phyloP scores from a whole-genome alignment of 2,797 vertebrate genomes.

The Propithecus perrieri region DNA sequence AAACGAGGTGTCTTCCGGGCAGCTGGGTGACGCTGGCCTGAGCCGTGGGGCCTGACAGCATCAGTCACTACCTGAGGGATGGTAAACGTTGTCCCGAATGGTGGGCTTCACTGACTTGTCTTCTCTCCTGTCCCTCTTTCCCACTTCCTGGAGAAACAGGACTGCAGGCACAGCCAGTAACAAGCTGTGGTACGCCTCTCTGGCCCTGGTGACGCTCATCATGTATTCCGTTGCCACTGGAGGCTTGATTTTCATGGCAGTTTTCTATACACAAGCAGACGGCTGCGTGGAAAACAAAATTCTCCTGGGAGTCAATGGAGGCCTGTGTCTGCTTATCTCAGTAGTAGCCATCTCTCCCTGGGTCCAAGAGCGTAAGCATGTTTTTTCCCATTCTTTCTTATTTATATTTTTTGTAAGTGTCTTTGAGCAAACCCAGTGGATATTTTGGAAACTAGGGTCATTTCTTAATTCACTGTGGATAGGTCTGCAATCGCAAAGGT shows the following conservation, averaged over 20 bases:
- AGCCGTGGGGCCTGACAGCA: neutral
- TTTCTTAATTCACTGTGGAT: neutral
- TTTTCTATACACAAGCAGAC: slow-evolving; percentile 92
- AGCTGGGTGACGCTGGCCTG: accelerated
- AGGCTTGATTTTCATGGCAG: slow-evolving; percentile 91
- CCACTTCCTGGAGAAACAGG: slow-evolving; percentile 84
- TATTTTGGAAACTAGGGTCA: neutral
- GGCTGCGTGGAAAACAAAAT: slow-evolving; percentile 95
- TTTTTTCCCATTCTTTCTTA: neutral
- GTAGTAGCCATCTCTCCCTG: slow-evolving; percentile 94
- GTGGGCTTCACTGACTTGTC: neutral
- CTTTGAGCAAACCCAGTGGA: neutral
- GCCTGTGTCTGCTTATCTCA: slow-evolving; percentile 94
- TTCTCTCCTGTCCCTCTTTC: neutral
- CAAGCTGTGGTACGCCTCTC: slow-evolving; percentile 93
- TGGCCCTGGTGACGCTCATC: slow-evolving; percentile 92
- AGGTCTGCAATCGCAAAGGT: neutral
- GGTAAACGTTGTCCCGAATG: neutral
- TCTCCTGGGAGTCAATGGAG: slow-evolving; percentile 93
- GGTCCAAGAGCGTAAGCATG: slow-evolving; percentile 93
- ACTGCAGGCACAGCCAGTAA: slow-evolving; percentile 92
- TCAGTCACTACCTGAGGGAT: neutral
- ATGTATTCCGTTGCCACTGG: slow-evolving; percentile 93
- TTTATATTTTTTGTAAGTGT: neutral
- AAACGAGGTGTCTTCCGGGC: neutral